These are phyloP conservation scores for Physella acuta DNA, from an alignment of 1,140 invertebrate genomes.

Conservation along the genomic window DNA sequence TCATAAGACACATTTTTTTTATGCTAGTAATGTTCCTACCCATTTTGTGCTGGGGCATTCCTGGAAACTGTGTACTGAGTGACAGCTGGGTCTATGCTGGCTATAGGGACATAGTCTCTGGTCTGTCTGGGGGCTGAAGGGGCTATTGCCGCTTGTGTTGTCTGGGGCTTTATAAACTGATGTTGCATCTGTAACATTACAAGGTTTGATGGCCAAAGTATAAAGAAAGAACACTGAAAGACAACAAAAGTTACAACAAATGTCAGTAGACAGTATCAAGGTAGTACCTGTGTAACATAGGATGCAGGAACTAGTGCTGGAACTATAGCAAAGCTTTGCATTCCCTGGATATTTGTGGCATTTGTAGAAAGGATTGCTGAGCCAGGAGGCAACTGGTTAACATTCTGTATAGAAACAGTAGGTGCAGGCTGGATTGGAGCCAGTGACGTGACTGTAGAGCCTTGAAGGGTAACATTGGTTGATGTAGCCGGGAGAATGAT, in stretches of 20 bases:
- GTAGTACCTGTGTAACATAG: constrained; percentile 63
- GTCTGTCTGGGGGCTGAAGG: constrained; percentile 22
- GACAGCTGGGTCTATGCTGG: constrained; percentile 47
- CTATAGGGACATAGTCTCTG: constrained; percentile 48
- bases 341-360: constrained; percentile 49
- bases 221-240: not conserved
- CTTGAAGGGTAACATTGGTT: constrained; percentile 30
- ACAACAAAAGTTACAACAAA: not conserved
- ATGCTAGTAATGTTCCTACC: constrained; percentile 37
- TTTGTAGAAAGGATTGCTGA: constrained; percentile 63
- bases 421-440: constrained; percentile 40
- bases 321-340: constrained; percentile 65
- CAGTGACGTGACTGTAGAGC: constrained; percentile 28
- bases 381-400: constrained; percentile 61
- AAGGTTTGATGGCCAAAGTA: not conserved
- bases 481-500: constrained; percentile 51
- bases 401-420: constrained; percentile 52
- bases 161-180: constrained; percentile 26
- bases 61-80: constrained; percentile 41
- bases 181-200: constrained; percentile 20
- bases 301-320: constrained; percentile 68
- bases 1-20: too few relatives aligned
- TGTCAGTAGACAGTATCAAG: too few relatives aligned
- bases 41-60: constrained; percentile 36
- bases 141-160: constrained; percentile 23